Conservation (phyloP, 2,113 vertebrate species). For the Siniperca chuatsi region DNA sequence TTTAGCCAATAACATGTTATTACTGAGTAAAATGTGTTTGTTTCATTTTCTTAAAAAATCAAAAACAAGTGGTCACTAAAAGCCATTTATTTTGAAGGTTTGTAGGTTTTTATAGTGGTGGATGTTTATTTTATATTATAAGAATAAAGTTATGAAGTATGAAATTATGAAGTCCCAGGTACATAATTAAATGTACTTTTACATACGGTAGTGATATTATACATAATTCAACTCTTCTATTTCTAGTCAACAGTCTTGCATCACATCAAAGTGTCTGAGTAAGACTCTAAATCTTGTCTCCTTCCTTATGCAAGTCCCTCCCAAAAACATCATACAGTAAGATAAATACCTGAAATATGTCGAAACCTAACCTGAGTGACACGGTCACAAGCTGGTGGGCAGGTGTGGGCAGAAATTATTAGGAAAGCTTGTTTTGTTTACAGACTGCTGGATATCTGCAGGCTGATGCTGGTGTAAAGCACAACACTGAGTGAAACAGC, state of each 20-base stretch:
- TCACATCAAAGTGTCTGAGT: neutral
- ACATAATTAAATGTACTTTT: neutral
- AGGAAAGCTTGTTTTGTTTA: neutral
- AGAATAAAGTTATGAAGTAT: neutral
- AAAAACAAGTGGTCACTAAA: neutral
- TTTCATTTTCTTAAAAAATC: neutral
- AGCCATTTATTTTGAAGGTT: neutral
- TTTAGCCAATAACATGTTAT: slow-evolving; percentile 1
- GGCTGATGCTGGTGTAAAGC: slow-evolving; percentile 32
- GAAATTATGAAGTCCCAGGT: neutral
- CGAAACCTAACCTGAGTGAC: slow-evolving; percentile 6
- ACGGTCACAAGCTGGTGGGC: neutral
- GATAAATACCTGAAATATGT: neutral
- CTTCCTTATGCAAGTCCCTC: no score
- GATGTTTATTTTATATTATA: neutral
- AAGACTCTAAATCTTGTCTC: neutral
- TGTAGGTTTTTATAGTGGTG: neutral
- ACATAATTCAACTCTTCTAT: neutral
- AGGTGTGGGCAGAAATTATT: neutral
- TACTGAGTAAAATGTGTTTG: slow-evolving; percentile 11
- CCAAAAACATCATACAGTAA: neutral
- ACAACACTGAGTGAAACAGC: slow-evolving; percentile 19
- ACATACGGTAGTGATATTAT: neutral
- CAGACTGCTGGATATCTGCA: slow-evolving; percentile 8
- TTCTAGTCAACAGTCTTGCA: neutral